Conservation (phyloP, 2,888 invertebrate species). For the Drosophila anomelani region DNA sequence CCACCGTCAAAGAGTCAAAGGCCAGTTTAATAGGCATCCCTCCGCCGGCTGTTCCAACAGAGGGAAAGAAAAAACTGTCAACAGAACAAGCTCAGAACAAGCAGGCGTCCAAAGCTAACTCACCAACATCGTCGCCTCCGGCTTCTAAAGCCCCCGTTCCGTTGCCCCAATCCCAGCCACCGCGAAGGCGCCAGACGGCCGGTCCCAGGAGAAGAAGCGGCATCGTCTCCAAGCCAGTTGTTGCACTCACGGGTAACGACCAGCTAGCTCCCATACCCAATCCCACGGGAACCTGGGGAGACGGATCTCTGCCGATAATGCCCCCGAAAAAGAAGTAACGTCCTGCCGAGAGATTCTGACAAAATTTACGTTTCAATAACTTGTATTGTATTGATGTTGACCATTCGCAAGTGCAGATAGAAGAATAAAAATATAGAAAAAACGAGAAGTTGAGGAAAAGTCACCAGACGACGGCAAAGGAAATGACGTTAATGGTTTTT, state of each 20-base stretch:
- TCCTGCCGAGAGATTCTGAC: conserved; percentile 3
- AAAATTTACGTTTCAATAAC: conserved; percentile 51
- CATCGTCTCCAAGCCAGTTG: not conserved
- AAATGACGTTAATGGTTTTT: conserved; percentile 78
- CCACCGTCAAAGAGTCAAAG: not conserved
- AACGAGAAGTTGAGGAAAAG: not conserved
- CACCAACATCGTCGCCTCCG: not conserved
- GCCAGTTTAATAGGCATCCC: not conserved
- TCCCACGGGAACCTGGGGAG: conserved; percentile 38
- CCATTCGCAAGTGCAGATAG: conserved; percentile 20
- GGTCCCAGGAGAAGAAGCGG: not conserved
- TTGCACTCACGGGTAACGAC: conserved; percentile 25
- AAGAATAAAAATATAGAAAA: not conserved
- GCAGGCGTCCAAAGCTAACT: not conserved
- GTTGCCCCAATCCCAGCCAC: conserved; percentile 18
- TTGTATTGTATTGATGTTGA: conserved; percentile 36
- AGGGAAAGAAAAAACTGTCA: not conserved
- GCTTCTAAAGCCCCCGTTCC: not conserved
- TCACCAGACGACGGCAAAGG: conserved; percentile 55
- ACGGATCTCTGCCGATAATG: conserved; percentile 12
- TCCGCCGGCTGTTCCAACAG: not conserved
- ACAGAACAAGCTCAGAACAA: not conserved
- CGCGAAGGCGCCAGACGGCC: conserved; percentile 3
- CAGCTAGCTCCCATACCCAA: conserved; percentile 22
- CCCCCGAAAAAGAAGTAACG: not conserved